Percentiles rank a stretch among this genome's conserved stretches.
Evolutionary conservation across 2,888 invertebrate genomes (phyloP).

Genomic region (Netelia fuscicornis): DNA sequence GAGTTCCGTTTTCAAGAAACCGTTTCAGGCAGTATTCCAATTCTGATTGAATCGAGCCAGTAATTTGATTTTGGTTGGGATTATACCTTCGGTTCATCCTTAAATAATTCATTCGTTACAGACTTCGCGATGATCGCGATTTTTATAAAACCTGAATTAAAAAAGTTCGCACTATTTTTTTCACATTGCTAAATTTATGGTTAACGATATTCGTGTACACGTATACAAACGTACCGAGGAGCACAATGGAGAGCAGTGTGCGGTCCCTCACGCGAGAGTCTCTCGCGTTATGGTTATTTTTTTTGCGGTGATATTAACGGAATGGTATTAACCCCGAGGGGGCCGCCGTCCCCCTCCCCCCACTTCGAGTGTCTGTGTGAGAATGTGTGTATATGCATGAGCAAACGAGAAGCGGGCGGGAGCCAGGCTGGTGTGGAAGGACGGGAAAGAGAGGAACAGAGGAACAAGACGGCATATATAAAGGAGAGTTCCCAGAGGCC

Average conservation of each 20-base stretch:
- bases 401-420: constrained; percentile 59
- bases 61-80: too few relatives aligned
- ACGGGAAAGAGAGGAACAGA: constrained; percentile 67
- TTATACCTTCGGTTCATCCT: too few relatives aligned
- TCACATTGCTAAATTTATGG: constrained; percentile 26
- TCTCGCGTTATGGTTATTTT: constrained; percentile 11
- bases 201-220: constrained; percentile 24
- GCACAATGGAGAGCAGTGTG: constrained; percentile 56
- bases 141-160: constrained; percentile 2
- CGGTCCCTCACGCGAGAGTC: constrained; percentile 33
- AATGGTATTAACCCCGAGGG: constrained; percentile 79
- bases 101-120: constrained; percentile 2
- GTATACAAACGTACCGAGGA: constrained; percentile 9
- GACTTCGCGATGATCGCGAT: constrained; percentile 14
- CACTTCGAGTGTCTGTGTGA: background rate
- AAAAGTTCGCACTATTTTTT: background rate
- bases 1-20: too few relatives aligned
- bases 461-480: constrained; percentile 78
- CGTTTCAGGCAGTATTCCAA: too few relatives aligned
- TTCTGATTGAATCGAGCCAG: too few relatives aligned
- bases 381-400: constrained; percentile 1
- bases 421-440: constrained; percentile 59
- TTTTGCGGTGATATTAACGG: constrained; percentile 70
- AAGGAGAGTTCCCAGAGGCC: constrained; percentile 82
- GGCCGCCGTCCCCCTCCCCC: constrained; percentile 65